Conservation (phyloP, 2,113 vertebrate species). For the Alethe castanea region DNA sequence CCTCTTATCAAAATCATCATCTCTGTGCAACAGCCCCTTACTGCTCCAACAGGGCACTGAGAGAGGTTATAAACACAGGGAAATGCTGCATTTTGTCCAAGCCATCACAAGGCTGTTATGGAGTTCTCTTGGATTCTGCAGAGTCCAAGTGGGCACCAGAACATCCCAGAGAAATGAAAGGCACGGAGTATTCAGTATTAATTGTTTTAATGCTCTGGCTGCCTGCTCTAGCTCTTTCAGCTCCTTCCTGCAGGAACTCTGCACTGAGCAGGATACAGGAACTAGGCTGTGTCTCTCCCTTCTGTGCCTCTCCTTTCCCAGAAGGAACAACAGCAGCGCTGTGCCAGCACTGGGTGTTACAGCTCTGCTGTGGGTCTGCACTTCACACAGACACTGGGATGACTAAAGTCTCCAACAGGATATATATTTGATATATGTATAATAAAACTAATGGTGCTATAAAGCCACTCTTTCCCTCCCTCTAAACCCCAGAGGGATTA, state of each 20-base stretch:
- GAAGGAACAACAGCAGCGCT: background rate
- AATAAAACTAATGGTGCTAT: background rate
- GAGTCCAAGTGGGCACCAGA: background rate
- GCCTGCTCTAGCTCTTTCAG: background rate
- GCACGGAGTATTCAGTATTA: background rate
- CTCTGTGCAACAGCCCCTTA: background rate
- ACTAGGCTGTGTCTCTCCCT: background rate
- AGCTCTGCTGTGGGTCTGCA: background rate
- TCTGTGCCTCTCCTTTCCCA: background rate
- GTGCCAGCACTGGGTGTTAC: background rate
- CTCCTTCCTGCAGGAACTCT: background rate
- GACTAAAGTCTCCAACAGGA: background rate
- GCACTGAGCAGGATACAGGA: background rate
- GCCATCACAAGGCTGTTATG: background rate
- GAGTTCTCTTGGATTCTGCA: background rate
- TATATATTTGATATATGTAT: background rate
- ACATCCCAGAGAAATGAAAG: background rate
- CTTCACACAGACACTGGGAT: background rate
- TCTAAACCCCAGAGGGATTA: background rate
- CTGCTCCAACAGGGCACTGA: background rate
- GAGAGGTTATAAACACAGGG: background rate
- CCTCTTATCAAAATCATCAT: background rate
- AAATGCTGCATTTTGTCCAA: fast-evolving
- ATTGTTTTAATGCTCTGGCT: background rate
- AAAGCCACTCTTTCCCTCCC: background rate